These are phyloP conservation scores for Sitta carolinensis DNA, from an alignment of 2,797 vertebrate genomes.

Conservation along the genomic window DNA sequence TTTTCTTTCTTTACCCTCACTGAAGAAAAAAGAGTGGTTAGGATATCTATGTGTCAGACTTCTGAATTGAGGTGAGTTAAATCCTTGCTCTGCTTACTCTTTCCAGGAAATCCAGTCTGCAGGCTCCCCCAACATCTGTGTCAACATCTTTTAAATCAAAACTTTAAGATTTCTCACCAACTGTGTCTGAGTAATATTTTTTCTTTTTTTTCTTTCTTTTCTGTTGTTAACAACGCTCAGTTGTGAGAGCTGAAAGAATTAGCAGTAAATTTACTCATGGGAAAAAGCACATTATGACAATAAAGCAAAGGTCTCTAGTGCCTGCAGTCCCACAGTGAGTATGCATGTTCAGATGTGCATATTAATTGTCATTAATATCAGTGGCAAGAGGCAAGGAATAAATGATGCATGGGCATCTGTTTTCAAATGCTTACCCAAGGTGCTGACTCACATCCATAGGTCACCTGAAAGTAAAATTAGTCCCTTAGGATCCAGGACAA, in stretches of 20 bases:
- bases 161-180: background rate
- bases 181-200: background rate
- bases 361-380: constrained; percentile 60
- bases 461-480: constrained; percentile 50
- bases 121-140: background rate
- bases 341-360: constrained; percentile 59
- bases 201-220: background rate
- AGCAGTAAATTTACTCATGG: constrained; percentile 55
- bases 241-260: constrained; percentile 52
- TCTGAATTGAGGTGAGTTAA: background rate
- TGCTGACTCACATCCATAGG: background rate
- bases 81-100: background rate
- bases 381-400: constrained; percentile 36
- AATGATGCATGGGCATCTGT: constrained; percentile 46
- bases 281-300: constrained; percentile 62
- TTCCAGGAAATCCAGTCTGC: background rate
- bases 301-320: constrained; percentile 55
- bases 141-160: constrained; percentile 20
- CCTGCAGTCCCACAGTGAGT: constrained; percentile 56
- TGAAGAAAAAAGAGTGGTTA: background rate
- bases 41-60: background rate
- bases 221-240: constrained; percentile 10
- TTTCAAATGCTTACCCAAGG: constrained; percentile 40
- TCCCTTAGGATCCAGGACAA: constrained; percentile 16
- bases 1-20: background rate